Percentiles rank a stretch among this genome's conserved stretches.
phyloP scores from a whole-genome alignment of 2,797 vertebrate genomes.

The Aldrovandia affinis region DNA sequence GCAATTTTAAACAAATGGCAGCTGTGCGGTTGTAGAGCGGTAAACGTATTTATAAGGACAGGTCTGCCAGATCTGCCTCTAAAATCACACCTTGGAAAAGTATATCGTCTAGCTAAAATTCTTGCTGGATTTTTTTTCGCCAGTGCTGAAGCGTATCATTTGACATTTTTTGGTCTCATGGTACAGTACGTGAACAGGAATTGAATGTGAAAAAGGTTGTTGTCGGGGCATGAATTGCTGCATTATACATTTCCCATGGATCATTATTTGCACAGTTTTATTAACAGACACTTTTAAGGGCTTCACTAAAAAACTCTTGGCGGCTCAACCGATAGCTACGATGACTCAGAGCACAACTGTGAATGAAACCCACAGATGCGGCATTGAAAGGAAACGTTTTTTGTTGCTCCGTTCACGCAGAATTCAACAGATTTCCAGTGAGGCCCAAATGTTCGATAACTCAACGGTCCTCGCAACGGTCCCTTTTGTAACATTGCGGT shows the following conservation, averaged over 20 bases:
- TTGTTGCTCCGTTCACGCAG: not conserved
- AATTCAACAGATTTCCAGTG: not conserved
- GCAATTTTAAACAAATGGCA: conserved; percentile 61
- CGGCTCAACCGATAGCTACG: not conserved
- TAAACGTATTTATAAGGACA: conserved; percentile 49
- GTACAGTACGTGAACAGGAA: no score
- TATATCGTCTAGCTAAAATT: conserved; percentile 50
- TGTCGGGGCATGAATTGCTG: conserved; percentile 26
- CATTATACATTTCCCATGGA: conserved; percentile 20
- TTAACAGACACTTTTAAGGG: not conserved
- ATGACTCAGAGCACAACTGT: not conserved
- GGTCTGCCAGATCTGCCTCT: conserved; percentile 59
- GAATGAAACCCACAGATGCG: conserved; percentile 7
- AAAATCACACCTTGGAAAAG: conserved; percentile 68
- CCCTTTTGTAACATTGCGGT: not conserved
- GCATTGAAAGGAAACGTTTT: not conserved
- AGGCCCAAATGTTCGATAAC: not conserved
- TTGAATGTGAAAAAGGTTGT: conserved; percentile 35
- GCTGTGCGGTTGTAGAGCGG: conserved; percentile 60
- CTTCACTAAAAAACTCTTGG: conserved; percentile 14
- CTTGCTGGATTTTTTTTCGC: conserved; percentile 37
- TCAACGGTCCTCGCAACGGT: not conserved
- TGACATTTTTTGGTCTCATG: conserved; percentile 61
- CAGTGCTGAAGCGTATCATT: conserved; percentile 42
- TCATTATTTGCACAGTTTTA: conserved; percentile 32